Base-by-base conservation (phyloP, 92 coral and sea anemone species). In the Porites rus region DNA sequence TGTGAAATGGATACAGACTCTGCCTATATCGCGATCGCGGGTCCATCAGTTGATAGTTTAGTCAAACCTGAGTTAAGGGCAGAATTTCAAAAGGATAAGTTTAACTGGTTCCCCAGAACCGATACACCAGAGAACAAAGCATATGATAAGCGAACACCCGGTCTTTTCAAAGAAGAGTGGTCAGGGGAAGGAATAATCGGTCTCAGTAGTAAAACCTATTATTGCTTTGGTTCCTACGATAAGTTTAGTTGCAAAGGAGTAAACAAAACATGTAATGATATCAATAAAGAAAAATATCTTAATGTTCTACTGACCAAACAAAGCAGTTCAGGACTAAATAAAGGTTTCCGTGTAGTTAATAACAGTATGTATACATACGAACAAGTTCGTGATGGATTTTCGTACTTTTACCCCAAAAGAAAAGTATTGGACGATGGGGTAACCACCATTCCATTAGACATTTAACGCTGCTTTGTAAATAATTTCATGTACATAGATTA, bases 181-280 rank as follows among this genome's bases (percentile, higher is more conserved):
- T 22, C 24, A 22, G 24, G 24, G 24, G 24, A 22, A 22, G 24
- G 24, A 22, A 22, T 22, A 22, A 22, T 22, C 24, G 24, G 24
- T 22, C 24, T 22, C 24, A 22, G 24, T 22, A 22, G 24, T 22
- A 22, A 22, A 22, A 22, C 24, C 24, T 22, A 22, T 22, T 22
- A 22, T 22, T 22, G 24, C 24, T 22, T 22, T 22, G 24, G 24
- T 22, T 22, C 20, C 17, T 65, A 14, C 14, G 89, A 77, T 52
- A 89, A 89, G 31, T 90, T 86, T 69, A 78, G 86, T 62, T 90
- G 90, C 22, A 90, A 86, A 50, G 91, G 88, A 0, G 68, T 90
- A 1, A 90, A 66, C 43, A 86, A 90, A 60, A 25, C 43, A 10
- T 61, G 77, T 14, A 86, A 90, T 66, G 79, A 69, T 1, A 90